Percentiles rank a stretch among this genome's conserved stretches.
Conservation (phyloP, 2,797 vertebrate genomes). For the Acrocephalus scirpaceus region DNA sequence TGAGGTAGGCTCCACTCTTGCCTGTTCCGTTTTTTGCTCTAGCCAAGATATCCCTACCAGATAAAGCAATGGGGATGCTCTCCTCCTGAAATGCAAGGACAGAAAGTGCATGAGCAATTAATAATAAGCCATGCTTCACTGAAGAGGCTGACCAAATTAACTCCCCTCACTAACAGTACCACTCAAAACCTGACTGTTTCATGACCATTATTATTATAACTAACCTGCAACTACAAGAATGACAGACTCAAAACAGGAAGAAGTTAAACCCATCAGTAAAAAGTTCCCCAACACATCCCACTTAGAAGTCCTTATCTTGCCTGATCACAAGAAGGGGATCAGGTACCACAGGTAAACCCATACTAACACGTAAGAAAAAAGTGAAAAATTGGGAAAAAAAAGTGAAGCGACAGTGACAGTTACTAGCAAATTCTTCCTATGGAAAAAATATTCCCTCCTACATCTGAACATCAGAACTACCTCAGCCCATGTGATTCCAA, state of each 20-base stretch:
- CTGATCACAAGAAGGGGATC: neutral
- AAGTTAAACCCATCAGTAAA: neutral
- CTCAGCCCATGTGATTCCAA: neutral
- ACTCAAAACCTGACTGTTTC: rapidly evolving
- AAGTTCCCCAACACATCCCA: neutral
- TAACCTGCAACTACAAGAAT: neutral
- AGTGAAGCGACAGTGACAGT: neutral
- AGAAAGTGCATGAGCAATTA: neutral
- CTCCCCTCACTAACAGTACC: neutral
- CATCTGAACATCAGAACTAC: neutral
- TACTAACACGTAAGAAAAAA: neutral
- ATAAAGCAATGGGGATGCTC: constrained; percentile 99
- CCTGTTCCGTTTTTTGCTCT: constrained; percentile 99
- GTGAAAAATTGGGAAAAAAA: neutral
- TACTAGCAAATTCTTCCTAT: neutral
- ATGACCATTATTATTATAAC: neutral
- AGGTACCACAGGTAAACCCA: neutral
- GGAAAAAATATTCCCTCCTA: neutral
- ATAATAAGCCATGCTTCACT: neutral
- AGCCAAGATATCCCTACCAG: constrained; percentile 98
- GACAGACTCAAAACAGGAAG: neutral
- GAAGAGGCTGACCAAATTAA: neutral
- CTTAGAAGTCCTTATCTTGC: neutral
- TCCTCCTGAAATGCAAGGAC: constrained; percentile 86
- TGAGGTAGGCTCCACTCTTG: constrained; percentile 99